phyloP scores from a whole-genome alignment of 2,113 vertebrate genomes.

The Empidonax alnorum region DNA sequence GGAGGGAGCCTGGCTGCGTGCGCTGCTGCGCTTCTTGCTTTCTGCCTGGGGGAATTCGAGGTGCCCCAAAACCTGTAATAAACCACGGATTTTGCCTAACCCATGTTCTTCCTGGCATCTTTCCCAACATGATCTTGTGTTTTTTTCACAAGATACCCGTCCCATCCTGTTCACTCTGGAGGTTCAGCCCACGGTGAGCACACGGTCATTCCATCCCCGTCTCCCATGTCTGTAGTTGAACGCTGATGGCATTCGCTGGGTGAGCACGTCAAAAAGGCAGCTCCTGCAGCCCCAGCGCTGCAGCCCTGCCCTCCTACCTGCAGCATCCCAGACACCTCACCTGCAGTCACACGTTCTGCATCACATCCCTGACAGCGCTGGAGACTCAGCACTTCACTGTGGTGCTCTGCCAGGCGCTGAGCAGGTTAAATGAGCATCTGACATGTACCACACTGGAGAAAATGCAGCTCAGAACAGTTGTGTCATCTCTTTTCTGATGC shows the following conservation, averaged over 20 bases:
- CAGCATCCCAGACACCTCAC: neutral
- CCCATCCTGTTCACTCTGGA: no score
- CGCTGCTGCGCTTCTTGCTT: neutral
- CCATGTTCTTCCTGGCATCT: neutral
- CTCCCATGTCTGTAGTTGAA: accelerated
- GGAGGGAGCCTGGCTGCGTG: neutral
- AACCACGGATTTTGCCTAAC: neutral
- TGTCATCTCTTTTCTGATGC: neutral
- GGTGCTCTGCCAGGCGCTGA: accelerated
- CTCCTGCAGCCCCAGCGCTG: neutral
- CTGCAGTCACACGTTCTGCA: accelerated
- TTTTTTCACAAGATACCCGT: neutral
- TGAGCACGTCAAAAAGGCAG: accelerated
- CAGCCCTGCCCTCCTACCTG: neutral
- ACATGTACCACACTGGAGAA: neutral
- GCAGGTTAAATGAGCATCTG: neutral
- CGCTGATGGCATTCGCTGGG: accelerated
- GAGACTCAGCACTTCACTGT: accelerated
- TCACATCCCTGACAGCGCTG: accelerated
- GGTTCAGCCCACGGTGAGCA: neutral
- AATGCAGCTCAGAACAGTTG: neutral
- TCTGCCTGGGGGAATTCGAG: neutral
- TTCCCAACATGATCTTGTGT: neutral
- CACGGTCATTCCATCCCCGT: accelerated
- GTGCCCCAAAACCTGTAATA: neutral